Evolutionary conservation across 2,113 vertebrate genomes (phyloP).

Genomic region (Tor tambroides): DNA sequence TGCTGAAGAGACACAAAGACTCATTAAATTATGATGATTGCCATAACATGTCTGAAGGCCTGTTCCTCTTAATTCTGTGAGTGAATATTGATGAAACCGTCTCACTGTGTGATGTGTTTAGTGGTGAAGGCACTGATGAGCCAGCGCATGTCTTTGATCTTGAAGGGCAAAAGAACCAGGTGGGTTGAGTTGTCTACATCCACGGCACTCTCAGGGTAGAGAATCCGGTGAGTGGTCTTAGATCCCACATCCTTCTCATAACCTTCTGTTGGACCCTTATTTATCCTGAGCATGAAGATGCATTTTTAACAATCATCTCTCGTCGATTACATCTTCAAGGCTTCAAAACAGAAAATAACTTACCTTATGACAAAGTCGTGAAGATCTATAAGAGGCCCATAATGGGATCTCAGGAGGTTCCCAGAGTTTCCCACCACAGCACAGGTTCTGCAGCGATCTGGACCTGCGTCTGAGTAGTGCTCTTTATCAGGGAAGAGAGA

Average conservation of each 20-base stretch:
- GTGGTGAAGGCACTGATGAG: conserved; percentile 40
- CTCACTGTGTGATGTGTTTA: conserved; percentile 37
- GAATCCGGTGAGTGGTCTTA: conserved; percentile 90
- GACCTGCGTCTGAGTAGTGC: too few relatives aligned
- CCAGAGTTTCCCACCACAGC: conserved; percentile 95
- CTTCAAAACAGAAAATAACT: background rate
- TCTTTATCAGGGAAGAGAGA: conserved; percentile 78
- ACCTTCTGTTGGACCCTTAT: conserved; percentile 82
- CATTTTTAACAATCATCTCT: background rate
- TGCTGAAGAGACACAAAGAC: conserved; percentile 27
- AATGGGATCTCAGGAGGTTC: conserved; percentile 84
- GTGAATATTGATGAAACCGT: background rate
- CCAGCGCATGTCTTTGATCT: conserved; percentile 59
- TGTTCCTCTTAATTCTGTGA: background rate
- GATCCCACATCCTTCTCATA: conserved; percentile 88
- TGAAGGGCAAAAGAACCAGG: conserved; percentile 61
- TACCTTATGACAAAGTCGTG: conserved; percentile 90
- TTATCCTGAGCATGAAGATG: conserved; percentile 83
- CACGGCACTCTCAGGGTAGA: conserved; percentile 86
- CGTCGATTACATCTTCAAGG: background rate
- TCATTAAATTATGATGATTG: background rate
- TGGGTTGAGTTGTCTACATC: conserved; percentile 52
- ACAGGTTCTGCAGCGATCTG: conserved; percentile 82
- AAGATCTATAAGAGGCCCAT: conserved; percentile 84
- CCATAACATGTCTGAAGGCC: background rate